Conservation (phyloP, 2,113 vertebrate species). For the Nestor notabilis region DNA sequence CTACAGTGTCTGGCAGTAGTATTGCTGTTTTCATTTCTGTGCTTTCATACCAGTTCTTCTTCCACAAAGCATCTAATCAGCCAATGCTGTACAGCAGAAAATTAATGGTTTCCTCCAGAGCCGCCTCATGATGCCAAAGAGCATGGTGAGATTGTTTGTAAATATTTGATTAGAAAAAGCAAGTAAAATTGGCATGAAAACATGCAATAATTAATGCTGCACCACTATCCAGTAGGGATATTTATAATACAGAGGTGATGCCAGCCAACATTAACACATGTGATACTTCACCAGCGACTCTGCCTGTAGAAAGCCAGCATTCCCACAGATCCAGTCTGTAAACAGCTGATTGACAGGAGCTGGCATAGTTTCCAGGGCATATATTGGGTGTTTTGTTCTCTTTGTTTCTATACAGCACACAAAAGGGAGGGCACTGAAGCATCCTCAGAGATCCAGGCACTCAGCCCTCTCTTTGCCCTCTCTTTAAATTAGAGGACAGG, state of each 20-base stretch:
- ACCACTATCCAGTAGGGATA: background rate
- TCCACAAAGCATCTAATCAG: constrained; percentile 56
- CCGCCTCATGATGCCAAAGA: constrained; percentile 4
- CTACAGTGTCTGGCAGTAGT: constrained; percentile 34
- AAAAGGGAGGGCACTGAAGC: background rate
- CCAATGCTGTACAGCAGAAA: background rate
- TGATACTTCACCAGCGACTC: background rate
- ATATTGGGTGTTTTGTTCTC: background rate
- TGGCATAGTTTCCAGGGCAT: background rate
- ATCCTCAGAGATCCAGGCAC: background rate
- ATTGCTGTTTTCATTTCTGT: constrained; percentile 24
- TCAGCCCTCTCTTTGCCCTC: background rate
- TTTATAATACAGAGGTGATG: background rate
- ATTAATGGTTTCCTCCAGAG: constrained; percentile 48
- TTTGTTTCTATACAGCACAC: background rate
- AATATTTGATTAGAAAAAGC: constrained; percentile 47
- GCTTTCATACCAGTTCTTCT: constrained; percentile 28
- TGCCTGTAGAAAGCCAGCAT: background rate
- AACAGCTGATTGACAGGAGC: background rate
- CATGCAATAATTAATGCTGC: background rate
- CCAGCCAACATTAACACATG: background rate
- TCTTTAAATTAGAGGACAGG: background rate
- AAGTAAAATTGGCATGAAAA: background rate
- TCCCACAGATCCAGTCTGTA: background rate
- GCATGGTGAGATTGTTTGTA: constrained; percentile 9